Conservation (phyloP, 2,797 vertebrate genomes). For the Toxotes lorentzi region DNA sequence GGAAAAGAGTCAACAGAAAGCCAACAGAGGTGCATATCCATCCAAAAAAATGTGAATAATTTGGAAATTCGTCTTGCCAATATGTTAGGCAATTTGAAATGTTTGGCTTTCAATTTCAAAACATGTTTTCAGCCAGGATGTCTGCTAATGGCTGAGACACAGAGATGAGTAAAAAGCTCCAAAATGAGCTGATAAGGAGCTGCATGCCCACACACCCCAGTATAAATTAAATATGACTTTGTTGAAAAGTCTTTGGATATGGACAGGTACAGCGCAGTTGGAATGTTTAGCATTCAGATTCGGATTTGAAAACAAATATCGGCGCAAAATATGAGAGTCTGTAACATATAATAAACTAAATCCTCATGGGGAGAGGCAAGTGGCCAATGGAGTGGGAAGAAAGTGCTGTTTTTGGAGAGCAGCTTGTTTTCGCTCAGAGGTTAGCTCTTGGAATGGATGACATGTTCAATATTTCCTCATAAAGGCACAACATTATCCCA, state of each 20-base stretch:
- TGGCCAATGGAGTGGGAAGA: constrained; percentile 67
- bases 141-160: constrained; percentile 41
- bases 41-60: constrained; percentile 60
- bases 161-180: constrained; percentile 39
- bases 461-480: constrained; percentile 79
- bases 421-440: constrained; percentile 73
- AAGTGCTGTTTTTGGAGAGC: constrained; percentile 79
- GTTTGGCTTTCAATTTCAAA: constrained; percentile 56
- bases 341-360: constrained; percentile 62
- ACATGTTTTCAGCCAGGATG: constrained; percentile 51
- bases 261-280: constrained; percentile 16
- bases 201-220: constrained; percentile 11
- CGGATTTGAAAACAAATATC: constrained; percentile 64
- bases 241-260: constrained; percentile 44
- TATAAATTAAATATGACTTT: constrained; percentile 24
- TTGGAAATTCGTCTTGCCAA: constrained; percentile 53
- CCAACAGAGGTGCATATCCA: constrained; percentile 12
- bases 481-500: constrained; percentile 70
- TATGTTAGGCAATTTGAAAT: constrained; percentile 51
- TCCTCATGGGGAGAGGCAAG: constrained; percentile 63
- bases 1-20: constrained; percentile 28
- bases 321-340: constrained; percentile 45
- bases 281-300: constrained; percentile 56
- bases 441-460: constrained; percentile 69
- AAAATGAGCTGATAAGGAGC: constrained; percentile 37